phyloP scores from a whole-genome alignment of 2,888 invertebrate genomes.

The Napeogenes sylphis region DNA sequence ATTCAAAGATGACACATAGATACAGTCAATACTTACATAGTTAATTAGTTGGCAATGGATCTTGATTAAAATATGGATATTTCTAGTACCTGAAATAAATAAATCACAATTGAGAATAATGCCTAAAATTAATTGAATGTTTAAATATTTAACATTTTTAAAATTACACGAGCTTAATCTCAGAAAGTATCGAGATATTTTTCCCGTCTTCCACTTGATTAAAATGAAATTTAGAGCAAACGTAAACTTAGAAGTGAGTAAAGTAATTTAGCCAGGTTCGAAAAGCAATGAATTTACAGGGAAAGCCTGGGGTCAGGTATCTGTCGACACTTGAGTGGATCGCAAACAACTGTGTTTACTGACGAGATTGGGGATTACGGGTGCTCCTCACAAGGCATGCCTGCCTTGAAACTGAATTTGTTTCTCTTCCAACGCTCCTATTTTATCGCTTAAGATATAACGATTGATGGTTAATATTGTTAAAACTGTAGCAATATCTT shows the following conservation, averaged over 20 bases:
- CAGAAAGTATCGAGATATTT: neutral
- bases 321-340: constrained; percentile 37
- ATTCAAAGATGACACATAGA: too few relatives aligned
- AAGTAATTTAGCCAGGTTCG: constrained; percentile 33
- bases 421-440: constrained; percentile 17
- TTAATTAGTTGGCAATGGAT: too few relatives aligned
- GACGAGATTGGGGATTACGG: constrained; percentile 55
- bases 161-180: neutral
- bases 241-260: constrained; percentile 21
- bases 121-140: neutral
- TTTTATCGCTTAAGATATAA: constrained; percentile 20
- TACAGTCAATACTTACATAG: too few relatives aligned
- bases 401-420: constrained; percentile 28
- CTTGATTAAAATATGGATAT: too few relatives aligned
- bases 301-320: constrained; percentile 38
- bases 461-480: neutral
- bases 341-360: constrained; percentile 52
- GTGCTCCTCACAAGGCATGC: constrained; percentile 35
- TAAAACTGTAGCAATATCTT: too few relatives aligned
- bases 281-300: constrained; percentile 32
- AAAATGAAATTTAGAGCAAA: constrained; percentile 7
- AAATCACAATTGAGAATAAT: too few relatives aligned
- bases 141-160: neutral
- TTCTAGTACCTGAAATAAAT: too few relatives aligned
- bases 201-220: neutral